These are phyloP conservation scores for Alcedo quadribrachys DNA, from an alignment of 2,797 vertebrate species.

Conservation along the genomic window DNA sequence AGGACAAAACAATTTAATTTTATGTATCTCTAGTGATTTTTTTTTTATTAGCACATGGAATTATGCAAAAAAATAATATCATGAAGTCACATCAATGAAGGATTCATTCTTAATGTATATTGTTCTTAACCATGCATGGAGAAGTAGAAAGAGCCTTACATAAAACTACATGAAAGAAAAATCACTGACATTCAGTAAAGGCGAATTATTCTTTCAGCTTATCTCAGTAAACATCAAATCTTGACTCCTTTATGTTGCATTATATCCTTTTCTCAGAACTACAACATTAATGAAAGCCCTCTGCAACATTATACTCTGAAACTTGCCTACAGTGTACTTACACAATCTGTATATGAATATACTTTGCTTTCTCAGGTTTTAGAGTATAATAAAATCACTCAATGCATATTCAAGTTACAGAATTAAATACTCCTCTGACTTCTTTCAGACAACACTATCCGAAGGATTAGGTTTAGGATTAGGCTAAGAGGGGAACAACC, in stretches of 20 bases:
- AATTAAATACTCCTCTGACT: neutral
- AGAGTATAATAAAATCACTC: neutral
- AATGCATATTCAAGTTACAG: neutral
- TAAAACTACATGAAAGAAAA: conserved; percentile 40
- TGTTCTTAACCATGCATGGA: neutral
- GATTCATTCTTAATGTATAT: neutral
- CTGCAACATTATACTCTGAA: conserved; percentile 17
- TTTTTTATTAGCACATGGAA: neutral
- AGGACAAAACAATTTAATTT: neutral
- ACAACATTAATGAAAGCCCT: conserved; percentile 5
- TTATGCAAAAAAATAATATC: conserved; percentile 15
- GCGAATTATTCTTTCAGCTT: conserved; percentile 28
- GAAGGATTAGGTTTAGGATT: neutral
- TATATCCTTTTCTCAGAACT: conserved; percentile 12
- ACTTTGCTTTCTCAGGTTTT: conserved; percentile 2
- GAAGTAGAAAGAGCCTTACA: neutral
- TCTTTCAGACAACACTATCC: neutral
- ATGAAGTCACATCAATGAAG: conserved; percentile 10
- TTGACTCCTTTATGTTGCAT: neutral
- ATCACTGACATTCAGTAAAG: neutral
- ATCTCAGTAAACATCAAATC: conserved; percentile 35
- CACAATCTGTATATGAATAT: neutral
- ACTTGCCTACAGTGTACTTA: conserved; percentile 28
- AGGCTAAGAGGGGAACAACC: neutral
- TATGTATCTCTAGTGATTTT: neutral